phyloP scores from a whole-genome alignment of 2,113 vertebrate species.

The Saimiri boliviensis region DNA sequence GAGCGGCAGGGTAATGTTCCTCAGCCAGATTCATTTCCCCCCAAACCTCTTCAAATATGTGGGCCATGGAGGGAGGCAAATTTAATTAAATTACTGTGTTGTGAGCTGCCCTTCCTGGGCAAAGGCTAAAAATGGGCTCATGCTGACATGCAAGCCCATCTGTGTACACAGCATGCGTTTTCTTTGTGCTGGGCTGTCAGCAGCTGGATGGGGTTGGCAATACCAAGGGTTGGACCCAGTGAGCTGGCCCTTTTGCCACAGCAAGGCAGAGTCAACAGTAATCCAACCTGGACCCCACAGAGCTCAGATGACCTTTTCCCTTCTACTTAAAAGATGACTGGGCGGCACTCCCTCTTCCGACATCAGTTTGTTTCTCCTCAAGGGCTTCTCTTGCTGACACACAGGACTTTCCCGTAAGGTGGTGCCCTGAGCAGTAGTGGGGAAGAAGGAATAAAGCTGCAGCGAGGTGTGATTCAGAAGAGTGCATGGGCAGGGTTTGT shows the following conservation, averaged over 20 bases:
- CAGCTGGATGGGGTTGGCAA: conserved; percentile 55
- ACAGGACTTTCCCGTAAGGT: conserved; percentile 26
- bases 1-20: conserved; percentile 57
- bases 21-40: conserved; percentile 65
- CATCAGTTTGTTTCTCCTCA: conserved; percentile 22
- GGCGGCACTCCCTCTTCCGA: neutral
- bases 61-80: conserved; percentile 63
- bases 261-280: conserved; percentile 1
- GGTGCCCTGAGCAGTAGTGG: neutral
- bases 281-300: neutral
- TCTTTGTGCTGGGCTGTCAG: conserved; percentile 31
- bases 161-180: conserved; percentile 5
- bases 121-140: conserved; percentile 65
- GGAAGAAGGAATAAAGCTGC: neutral
- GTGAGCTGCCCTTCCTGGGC: conserved; percentile 33
- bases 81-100: conserved; percentile 76
- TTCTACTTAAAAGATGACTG: conserved; percentile 47
- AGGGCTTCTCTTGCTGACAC: neutral
- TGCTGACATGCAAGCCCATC: conserved; percentile 51
- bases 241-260: conserved; percentile 21
- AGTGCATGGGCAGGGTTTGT: neutral
- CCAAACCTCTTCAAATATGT: conserved; percentile 61
- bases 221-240: neutral
- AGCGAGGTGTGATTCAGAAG: conserved; percentile 34
- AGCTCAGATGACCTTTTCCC: conserved; percentile 58